These are phyloP conservation scores for Thera obeliscata DNA, from an alignment of 2,888 invertebrate genomes.

Conservation along the genomic window DNA sequence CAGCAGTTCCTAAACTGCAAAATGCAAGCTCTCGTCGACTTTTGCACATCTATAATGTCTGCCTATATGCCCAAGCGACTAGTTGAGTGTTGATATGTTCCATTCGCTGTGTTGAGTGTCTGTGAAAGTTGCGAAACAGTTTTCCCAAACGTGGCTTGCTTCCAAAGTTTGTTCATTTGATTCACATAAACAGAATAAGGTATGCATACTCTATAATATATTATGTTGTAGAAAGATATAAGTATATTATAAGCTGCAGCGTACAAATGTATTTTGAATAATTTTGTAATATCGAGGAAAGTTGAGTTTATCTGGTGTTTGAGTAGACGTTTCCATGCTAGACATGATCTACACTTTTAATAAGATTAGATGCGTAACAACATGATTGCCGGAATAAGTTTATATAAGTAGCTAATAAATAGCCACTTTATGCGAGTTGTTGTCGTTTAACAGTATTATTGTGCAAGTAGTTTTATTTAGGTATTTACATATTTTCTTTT, in stretches of 20 bases:
- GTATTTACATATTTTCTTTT: neutral
- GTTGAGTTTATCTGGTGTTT: neutral
- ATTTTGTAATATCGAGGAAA: slow-evolving; percentile 22
- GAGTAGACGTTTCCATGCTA: neutral
- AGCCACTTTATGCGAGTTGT: neutral
- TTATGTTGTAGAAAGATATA: neutral
- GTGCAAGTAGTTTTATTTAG: neutral
- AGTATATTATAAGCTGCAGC: slow-evolving; percentile 9
- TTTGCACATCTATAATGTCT: no score
- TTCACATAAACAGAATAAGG: no score
- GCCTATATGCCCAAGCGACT: no score
- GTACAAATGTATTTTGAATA: slow-evolving; percentile 1
- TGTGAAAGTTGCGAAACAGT: no score
- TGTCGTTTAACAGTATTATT: neutral
- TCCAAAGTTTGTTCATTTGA: no score
- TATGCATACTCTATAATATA: no score
- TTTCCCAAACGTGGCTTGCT: no score
- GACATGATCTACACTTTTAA: neutral
- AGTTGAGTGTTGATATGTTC: no score
- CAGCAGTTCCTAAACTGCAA: no score
- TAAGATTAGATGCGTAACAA: neutral
- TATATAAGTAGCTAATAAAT: slow-evolving; percentile 4
- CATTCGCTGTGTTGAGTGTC: no score
- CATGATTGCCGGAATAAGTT: slow-evolving; percentile 1
- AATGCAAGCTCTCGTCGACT: no score